These are phyloP conservation scores for Flexamia atlantica DNA, from an alignment of 2,888 invertebrate species.

Conservation along the genomic window DNA sequence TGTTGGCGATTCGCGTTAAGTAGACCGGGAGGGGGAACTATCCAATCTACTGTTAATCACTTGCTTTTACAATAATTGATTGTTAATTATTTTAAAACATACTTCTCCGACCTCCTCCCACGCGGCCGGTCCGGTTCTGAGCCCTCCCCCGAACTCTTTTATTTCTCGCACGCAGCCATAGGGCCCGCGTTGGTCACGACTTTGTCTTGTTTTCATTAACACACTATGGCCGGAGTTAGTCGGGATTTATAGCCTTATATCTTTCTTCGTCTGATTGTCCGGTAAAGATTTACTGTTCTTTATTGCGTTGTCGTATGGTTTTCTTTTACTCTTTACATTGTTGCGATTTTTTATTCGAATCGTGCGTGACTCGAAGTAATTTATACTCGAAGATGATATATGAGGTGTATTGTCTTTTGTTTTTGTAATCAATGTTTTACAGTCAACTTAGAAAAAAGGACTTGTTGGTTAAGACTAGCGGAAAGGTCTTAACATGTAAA, in stretches of 20 bases:
- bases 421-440: neutral
- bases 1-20: slow-evolving; percentile 20
- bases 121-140: neutral
- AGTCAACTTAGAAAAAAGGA: no score
- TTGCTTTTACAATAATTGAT: slow-evolving; percentile 60
- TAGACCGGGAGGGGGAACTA: neutral
- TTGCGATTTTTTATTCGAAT: slow-evolving; percentile 33
- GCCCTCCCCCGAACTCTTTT: slow-evolving; percentile 16
- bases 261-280: slow-evolving; percentile 54
- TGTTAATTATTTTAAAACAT: slow-evolving; percentile 62
- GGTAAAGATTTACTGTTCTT: slow-evolving; percentile 44
- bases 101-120: neutral
- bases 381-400: neutral
- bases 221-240: slow-evolving; percentile 56
- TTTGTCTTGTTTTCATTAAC: slow-evolving; percentile 50
- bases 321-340: slow-evolving; percentile 49
- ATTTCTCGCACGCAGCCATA: slow-evolving; percentile 30
- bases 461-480: no score
- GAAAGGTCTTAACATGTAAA: no score
- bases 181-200: slow-evolving; percentile 34
- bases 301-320: slow-evolving; percentile 29
- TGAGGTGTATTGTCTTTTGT: neutral
- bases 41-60: slow-evolving; percentile 43
- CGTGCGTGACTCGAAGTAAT: slow-evolving; percentile 13
- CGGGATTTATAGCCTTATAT: slow-evolving; percentile 9